Evolutionary conservation across 2,797 vertebrate genomes (phyloP).

Genomic region (Periophthalmus magnuspinnatus): DNA sequence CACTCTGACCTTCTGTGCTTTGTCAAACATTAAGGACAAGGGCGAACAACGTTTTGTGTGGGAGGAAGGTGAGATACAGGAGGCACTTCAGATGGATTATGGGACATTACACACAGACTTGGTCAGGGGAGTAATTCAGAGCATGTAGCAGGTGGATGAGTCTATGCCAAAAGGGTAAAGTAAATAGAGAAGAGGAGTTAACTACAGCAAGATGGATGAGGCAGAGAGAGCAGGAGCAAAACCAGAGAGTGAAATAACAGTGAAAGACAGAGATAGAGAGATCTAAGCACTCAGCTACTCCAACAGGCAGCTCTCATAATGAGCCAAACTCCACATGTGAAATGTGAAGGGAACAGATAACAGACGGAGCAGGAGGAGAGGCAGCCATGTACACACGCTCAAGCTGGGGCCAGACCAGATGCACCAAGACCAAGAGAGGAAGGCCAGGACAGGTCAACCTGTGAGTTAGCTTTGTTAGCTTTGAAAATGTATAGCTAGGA

Average conservation of each 20-base stretch:
- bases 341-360: constrained; percentile 53
- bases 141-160: constrained; percentile 49
- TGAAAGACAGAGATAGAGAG: constrained; percentile 49
- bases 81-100: constrained; percentile 42
- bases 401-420: background rate
- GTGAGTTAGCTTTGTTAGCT: background rate
- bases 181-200: constrained; percentile 49
- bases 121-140: constrained; percentile 22
- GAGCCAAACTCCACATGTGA: constrained; percentile 59
- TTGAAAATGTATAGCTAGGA: background rate
- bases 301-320: constrained; percentile 49
- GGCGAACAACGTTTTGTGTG: constrained; percentile 13
- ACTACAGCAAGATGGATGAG: constrained; percentile 47
- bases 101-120: constrained; percentile 29
- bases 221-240: constrained; percentile 43
- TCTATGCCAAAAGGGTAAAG: constrained; percentile 42
- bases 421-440: constrained; percentile 3
- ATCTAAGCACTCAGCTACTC: constrained; percentile 54
- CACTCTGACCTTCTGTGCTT: constrained; percentile 40
- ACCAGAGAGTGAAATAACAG: constrained; percentile 44
- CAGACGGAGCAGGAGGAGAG: constrained; percentile 29
- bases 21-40: constrained; percentile 28
- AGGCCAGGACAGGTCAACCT: background rate
- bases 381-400: constrained; percentile 31
- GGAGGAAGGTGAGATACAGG: constrained; percentile 43